Percentiles rank a stretch among this genome's conserved stretches.
phyloP scores from a whole-genome alignment of 1,140 invertebrate species.

The Melanaphis sacchari region DNA sequence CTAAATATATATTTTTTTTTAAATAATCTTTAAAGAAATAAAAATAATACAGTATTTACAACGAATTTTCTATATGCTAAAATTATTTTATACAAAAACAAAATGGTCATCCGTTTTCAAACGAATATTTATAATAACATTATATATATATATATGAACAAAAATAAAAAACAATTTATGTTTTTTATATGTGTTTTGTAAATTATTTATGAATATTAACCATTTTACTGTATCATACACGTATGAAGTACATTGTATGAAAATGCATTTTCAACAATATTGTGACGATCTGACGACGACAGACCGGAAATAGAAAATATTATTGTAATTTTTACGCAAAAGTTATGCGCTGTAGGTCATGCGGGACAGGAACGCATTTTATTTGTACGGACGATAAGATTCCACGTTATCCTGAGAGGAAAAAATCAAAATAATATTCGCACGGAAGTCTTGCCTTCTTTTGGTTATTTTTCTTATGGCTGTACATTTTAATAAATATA shows the following conservation, averaged over 20 bases:
- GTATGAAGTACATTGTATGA: background rate
- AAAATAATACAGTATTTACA: background rate
- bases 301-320: background rate
- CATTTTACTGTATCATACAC: background rate
- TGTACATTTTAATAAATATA: background rate
- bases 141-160: background rate
- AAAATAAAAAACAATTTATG: background rate
- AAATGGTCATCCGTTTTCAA: background rate
- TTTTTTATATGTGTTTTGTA: background rate
- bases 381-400: background rate
- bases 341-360: background rate
- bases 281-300: background rate
- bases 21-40: background rate
- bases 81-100: background rate
- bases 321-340: background rate
- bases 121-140: background rate
- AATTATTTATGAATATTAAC: background rate
- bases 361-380: background rate
- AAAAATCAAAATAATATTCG: background rate
- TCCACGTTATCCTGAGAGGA: background rate
- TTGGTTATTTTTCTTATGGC: background rate
- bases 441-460: background rate
- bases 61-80: background rate
- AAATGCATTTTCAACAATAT: background rate
- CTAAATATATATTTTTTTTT: background rate